Evolutionary conservation across 1,140 invertebrate genomes (phyloP).

Genomic region (Cyphomyrmex costatus): DNA sequence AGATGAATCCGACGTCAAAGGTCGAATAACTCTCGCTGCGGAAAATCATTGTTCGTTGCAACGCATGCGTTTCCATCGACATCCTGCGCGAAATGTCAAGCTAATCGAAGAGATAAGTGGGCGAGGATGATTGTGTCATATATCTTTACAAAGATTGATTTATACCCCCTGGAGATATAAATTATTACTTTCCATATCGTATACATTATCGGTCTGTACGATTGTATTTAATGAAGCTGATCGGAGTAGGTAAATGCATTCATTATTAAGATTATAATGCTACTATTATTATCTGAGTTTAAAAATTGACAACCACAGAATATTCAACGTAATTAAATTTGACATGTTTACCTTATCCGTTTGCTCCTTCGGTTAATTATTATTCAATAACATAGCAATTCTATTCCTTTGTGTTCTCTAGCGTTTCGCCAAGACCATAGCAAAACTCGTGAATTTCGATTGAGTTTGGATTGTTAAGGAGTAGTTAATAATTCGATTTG

Average conservation of each 20-base stretch:
- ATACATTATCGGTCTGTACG: neutral
- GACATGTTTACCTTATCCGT: slow-evolving; percentile 26
- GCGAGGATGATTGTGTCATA: slow-evolving; percentile 49
- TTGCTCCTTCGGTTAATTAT: slow-evolving; percentile 37
- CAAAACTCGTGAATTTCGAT: slow-evolving; percentile 44
- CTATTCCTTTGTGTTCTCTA: slow-evolving; percentile 47
- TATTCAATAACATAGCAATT: slow-evolving; percentile 45
- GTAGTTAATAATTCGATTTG: slow-evolving; percentile 56
- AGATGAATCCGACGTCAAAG: slow-evolving; percentile 55
- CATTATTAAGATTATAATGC: slow-evolving; percentile 12
- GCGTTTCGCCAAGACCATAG: slow-evolving; percentile 44
- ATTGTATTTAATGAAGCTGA: slow-evolving; percentile 28
- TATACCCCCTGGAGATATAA: slow-evolving; percentile 13
- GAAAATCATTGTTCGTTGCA: slow-evolving; percentile 37
- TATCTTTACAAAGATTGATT: slow-evolving; percentile 47
- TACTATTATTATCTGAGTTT: slow-evolving; percentile 20
- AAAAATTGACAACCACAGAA: neutral
- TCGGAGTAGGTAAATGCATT: slow-evolving; percentile 5
- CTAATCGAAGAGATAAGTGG: slow-evolving; percentile 42
- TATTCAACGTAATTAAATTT: slow-evolving; percentile 39
- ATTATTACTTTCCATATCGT: slow-evolving; percentile 12
- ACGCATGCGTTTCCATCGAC: slow-evolving; percentile 24
- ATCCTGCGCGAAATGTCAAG: slow-evolving; percentile 54
- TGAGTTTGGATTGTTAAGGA: slow-evolving; percentile 58
- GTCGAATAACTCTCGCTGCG: slow-evolving; percentile 35